These are phyloP conservation scores for Hyles vespertilio DNA, from an alignment of 1,140 invertebrate species.

Conservation along the genomic window DNA sequence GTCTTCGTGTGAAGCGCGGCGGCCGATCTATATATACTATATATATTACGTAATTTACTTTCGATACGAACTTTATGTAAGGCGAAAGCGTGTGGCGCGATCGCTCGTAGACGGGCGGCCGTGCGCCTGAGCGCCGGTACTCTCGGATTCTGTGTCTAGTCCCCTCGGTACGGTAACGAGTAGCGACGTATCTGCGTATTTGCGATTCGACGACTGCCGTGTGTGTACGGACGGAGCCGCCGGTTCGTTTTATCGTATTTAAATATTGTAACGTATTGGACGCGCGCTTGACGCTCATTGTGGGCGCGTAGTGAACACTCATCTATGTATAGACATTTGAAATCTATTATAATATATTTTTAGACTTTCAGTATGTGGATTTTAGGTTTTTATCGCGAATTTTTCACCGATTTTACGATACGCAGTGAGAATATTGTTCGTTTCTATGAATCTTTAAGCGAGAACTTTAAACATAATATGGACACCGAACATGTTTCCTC, in stretches of 20 bases:
- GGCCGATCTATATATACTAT: constrained; percentile 31
- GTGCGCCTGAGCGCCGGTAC: constrained; percentile 12
- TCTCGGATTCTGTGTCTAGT: constrained; percentile 40
- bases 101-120: constrained; percentile 28
- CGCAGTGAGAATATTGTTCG: constrained; percentile 64
- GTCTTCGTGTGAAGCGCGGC: constrained; percentile 88
- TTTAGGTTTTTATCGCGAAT: constrained; percentile 72
- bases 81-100: constrained; percentile 31
- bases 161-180: constrained; percentile 36
- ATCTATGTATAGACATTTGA: constrained; percentile 73
- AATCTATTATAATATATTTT: constrained; percentile 75
- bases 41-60: constrained; percentile 39
- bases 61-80: constrained; percentile 41
- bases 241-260: constrained; percentile 49
- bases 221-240: constrained; percentile 26
- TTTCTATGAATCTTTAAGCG: constrained; percentile 61
- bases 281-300: constrained; percentile 46
- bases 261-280: constrained; percentile 55
- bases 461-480: constrained; percentile 52
- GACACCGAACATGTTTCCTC: constrained; percentile 50
- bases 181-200: constrained; percentile 25
- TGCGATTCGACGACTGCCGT: constrained; percentile 24
- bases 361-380: constrained; percentile 71
- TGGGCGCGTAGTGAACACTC: constrained; percentile 68
- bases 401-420: constrained; percentile 70